These are phyloP conservation scores for Pandion haliaetus DNA, from an alignment of 2,113 vertebrate genomes.

Conservation along the genomic window DNA sequence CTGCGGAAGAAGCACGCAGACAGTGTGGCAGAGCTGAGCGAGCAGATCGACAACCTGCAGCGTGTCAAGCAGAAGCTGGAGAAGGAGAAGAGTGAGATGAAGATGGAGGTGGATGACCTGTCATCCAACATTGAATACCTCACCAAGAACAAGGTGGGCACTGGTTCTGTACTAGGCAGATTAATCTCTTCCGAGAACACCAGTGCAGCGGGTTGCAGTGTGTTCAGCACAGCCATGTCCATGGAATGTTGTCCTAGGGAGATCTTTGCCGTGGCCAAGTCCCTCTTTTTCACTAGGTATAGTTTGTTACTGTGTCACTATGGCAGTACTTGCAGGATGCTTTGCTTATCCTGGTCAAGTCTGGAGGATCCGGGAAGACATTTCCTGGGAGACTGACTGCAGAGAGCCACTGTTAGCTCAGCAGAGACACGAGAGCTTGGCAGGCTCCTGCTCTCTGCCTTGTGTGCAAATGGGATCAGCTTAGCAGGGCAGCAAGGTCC, in stretches of 20 bases:
- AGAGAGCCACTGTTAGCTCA: background rate
- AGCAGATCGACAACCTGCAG: conserved; percentile 91
- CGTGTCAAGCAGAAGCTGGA: conserved; percentile 92
- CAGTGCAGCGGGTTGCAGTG: background rate
- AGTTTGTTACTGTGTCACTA: background rate
- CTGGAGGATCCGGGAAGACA: background rate
- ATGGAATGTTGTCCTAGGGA: background rate
- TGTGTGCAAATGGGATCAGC: background rate
- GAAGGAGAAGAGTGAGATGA: conserved; percentile 88
- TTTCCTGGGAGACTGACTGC: background rate
- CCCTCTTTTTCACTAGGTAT: background rate
- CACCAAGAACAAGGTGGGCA: conserved; percentile 84
- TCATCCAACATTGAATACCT: conserved; percentile 85
- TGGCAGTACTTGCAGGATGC: background rate
- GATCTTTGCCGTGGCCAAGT: background rate
- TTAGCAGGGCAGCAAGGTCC: background rate
- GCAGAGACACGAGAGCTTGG: background rate
- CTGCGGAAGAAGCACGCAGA: conserved; percentile 89
- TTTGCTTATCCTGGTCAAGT: background rate
- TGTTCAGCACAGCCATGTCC: background rate
- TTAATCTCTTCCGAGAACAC: background rate
- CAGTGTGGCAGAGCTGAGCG: conserved; percentile 79
- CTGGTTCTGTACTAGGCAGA: background rate
- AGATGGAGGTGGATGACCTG: conserved; percentile 90
- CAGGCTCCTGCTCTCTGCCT: background rate